phyloP scores from a whole-genome alignment of 2,797 vertebrate species.

The Squalus acanthias region DNA sequence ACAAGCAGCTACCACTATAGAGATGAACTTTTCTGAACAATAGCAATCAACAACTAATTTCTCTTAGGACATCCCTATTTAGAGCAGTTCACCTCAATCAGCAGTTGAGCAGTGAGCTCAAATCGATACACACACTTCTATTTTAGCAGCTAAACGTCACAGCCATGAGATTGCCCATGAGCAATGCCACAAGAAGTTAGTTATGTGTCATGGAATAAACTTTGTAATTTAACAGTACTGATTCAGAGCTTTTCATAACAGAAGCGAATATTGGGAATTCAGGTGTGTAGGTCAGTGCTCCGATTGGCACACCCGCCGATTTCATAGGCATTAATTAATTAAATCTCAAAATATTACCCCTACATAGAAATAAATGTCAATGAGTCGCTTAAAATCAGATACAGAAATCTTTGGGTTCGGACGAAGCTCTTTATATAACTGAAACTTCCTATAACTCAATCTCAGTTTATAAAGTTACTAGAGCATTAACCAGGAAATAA shows the following conservation, averaged over 20 bases:
- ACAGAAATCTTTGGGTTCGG: neutral
- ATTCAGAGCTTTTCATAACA: neutral
- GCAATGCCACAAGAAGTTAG: neutral
- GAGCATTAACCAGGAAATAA: neutral
- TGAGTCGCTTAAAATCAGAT: neutral
- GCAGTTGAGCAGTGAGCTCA: neutral
- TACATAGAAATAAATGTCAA: neutral
- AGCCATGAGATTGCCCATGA: neutral
- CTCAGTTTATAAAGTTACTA: neutral
- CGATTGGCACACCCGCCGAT: neutral
- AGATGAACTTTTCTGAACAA: neutral
- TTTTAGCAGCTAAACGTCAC: neutral
- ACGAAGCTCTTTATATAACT: neutral
- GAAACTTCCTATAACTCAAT: neutral
- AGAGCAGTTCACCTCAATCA: neutral
- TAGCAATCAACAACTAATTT: neutral
- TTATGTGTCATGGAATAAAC: neutral
- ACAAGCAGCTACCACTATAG: neutral
- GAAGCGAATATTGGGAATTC: neutral
- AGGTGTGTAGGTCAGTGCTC: neutral
- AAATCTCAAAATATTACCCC: neutral
- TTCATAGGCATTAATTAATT: neutral
- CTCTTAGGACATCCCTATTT: neutral
- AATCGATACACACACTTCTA: neutral
- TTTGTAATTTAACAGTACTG: neutral